These are phyloP conservation scores for Gouania willdenowi DNA, from an alignment of 2,797 vertebrate species.

Conservation along the genomic window DNA sequence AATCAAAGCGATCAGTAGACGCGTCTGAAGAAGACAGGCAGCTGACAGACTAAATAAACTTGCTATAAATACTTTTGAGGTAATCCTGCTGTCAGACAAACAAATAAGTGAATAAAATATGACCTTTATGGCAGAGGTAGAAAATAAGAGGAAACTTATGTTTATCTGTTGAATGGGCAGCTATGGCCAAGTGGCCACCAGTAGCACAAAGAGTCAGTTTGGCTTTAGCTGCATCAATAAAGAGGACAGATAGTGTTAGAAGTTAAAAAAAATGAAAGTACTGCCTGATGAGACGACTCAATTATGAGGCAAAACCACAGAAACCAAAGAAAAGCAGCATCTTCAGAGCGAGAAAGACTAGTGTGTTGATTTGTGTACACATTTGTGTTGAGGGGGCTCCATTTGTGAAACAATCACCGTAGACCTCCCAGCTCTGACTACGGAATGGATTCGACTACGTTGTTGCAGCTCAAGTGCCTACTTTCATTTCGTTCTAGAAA, in stretches of 20 bases:
- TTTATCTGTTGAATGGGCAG: slow-evolving; percentile 57
- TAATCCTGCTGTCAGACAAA: too few species aligned
- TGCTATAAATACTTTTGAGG: too few species aligned
- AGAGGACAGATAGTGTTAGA: slow-evolving; percentile 12
- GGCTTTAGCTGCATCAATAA: slow-evolving; percentile 74
- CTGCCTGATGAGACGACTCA: slow-evolving; percentile 60
- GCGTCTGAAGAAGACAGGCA: too few species aligned
- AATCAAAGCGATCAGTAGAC: too few species aligned
- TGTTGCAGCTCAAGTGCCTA: slow-evolving; percentile 48
- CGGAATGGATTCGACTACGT: slow-evolving; percentile 56
- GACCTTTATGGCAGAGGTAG: too few species aligned
- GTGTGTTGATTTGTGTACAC: background rate
- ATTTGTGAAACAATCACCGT: slow-evolving; percentile 63
- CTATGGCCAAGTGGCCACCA: slow-evolving; percentile 59
- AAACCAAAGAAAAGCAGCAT: too few species aligned
- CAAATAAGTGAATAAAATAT: too few species aligned
- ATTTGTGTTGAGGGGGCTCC: slow-evolving; percentile 1
- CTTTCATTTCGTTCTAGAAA: slow-evolving; percentile 55
- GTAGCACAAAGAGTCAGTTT: slow-evolving; percentile 73
- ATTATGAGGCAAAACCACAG: too few species aligned
- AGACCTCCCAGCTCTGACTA: slow-evolving; percentile 52
- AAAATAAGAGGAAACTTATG: slow-evolving; percentile 63
- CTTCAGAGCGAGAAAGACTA: slow-evolving; percentile 18
- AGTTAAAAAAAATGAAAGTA: slow-evolving; percentile 33
- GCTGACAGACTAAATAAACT: too few species aligned